Conservation (phyloP, 2,888 invertebrate species). For the Sphinx pinastri region DNA sequence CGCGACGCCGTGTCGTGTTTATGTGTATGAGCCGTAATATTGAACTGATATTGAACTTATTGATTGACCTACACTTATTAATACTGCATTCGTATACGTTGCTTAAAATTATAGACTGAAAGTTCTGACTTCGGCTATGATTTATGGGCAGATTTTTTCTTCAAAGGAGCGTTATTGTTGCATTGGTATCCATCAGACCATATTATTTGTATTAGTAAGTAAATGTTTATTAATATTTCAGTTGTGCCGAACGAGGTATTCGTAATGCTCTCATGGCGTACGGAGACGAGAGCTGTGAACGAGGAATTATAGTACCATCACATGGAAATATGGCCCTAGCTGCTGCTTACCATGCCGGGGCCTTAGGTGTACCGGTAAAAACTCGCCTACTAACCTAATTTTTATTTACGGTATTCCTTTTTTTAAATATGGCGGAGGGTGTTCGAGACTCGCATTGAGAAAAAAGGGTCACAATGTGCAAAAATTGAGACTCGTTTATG, state of each 20-base stretch:
- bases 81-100: too few relatives aligned
- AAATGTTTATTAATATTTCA: slow-evolving; percentile 35
- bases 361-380: slow-evolving; percentile 68
- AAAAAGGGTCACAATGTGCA: too few relatives aligned
- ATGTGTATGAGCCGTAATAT: too few relatives aligned
- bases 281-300: slow-evolving; percentile 50
- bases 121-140: too few relatives aligned
- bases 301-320: slow-evolving; percentile 74
- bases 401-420: neutral
- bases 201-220: too few relatives aligned
- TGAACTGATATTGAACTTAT: too few relatives aligned
- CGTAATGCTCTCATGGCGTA: slow-evolving; percentile 65
- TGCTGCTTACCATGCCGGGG: slow-evolving; percentile 73
- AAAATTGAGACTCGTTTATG: too few relatives aligned
- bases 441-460: too few relatives aligned
- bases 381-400: neutral
- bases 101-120: too few relatives aligned
- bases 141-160: neutral
- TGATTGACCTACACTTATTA: too few relatives aligned
- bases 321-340: slow-evolving; percentile 72
- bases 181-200: too few relatives aligned
- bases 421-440: neutral
- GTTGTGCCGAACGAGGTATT: slow-evolving; percentile 73
- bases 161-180: neutral
- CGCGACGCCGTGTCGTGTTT: too few relatives aligned